Conservation (phyloP, 2,113 vertebrate genomes). For the Oncorhynchus mykiss region DNA sequence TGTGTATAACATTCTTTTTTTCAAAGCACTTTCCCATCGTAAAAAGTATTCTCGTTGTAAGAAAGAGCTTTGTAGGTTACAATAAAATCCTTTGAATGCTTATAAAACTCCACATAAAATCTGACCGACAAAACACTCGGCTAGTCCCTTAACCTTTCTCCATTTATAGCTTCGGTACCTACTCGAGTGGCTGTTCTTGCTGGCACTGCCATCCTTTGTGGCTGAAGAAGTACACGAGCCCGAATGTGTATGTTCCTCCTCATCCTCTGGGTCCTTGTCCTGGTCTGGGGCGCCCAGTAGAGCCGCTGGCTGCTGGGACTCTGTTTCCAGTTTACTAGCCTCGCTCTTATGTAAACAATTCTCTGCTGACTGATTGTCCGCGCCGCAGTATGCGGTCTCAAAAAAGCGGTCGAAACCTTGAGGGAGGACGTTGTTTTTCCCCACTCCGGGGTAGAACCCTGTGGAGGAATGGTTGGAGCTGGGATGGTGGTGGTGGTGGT, state of each 20-base stretch:
- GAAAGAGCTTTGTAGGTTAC: conserved; percentile 98
- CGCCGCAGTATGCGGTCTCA: conserved; percentile 88
- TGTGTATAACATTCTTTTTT: conserved; percentile 86
- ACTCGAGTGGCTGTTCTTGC: conserved; percentile 91
- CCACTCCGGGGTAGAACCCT: conserved; percentile 89
- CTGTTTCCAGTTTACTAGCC: conserved; percentile 80
- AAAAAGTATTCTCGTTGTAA: conserved; percentile 94
- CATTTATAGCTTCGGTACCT: conserved; percentile 84
- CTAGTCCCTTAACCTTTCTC: conserved; percentile 78
- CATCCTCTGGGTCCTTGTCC: conserved; percentile 84
- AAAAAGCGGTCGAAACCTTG: conserved; percentile 97
- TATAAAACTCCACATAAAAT: conserved; percentile 99
- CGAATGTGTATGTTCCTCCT: conserved; percentile 88
- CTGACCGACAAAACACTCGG: conserved; percentile 96
- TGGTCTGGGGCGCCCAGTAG: conserved; percentile 80
- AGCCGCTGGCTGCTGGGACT: conserved; percentile 77
- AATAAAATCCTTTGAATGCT: conserved; percentile 99
- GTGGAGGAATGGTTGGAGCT: conserved; percentile 79
- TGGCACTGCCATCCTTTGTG: conserved; percentile 74
- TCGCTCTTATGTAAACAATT: conserved; percentile 88
- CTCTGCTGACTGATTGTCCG: conserved; percentile 76
- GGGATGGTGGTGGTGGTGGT: conserved; percentile 89
- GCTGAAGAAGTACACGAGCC: conserved; percentile 86
- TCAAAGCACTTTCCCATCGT: conserved; percentile 93
- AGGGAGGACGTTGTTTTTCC: conserved; percentile 92